Evolutionary conservation across 2,113 vertebrate species (phyloP), one percentile per base, ranked within the genome.

Genomic region (Datnioides undecimradiatus): DNA sequence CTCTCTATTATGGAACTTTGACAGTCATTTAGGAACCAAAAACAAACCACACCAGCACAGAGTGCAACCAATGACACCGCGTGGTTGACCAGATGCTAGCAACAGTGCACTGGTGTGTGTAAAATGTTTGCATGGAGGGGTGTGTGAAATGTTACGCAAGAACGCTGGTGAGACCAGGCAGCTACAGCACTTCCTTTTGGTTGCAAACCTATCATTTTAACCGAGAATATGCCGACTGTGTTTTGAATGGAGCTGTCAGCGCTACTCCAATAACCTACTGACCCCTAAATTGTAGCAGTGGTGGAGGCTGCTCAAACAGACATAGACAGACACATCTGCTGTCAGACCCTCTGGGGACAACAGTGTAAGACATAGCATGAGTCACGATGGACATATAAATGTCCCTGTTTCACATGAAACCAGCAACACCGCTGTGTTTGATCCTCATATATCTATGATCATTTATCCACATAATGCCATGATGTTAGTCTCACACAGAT

Each of bases 321-420:
- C 59, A 63, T 25, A 34, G n/a, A 72, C n/a, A 60, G 40, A 74
- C 55, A 80, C 33, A 41, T 73, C n/a, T 70, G 55, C 34, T 64
- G 48, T 51, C 31, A 36, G 23, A 78, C 29, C 62, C 49, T 65
- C 64, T 14, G 12, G 76, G 70, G 71, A 67, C 54, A 78, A 33
- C 33, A 31, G 17, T 8, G 11, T 43, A 57, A 63, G 43, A 38
- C 54, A 1, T n/a, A n/a, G 1, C 5, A 11, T 5, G n/a, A 43
- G 45, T 41, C 16, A 27, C 34, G 23, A 21, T 67, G 43, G 23
- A 67, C 36, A 45, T 2, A 31, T 45, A 19, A 27, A 62, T 4
- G 13, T 16, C 3, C 5, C 0, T 29, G 29, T 31, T 13, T 19
- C 8, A 38, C 13, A 17, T 60, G 23, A 31, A 38, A 9, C 17